Evolutionary conservation across 2,888 invertebrate species (phyloP).

Genomic region (Philhelius pedissequus): DNA sequence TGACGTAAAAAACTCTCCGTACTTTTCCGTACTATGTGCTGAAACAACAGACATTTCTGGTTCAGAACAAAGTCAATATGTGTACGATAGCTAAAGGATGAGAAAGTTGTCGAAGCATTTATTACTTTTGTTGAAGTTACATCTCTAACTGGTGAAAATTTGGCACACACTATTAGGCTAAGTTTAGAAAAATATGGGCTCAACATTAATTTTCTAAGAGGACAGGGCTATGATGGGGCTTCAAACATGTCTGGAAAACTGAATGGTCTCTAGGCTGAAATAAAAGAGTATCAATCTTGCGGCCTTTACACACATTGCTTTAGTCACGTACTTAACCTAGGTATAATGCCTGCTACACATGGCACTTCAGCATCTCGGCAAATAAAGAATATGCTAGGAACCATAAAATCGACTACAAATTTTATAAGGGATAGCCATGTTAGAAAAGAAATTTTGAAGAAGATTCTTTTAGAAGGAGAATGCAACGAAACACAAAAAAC

Average conservation of each 20-base stretch:
- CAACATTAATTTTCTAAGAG: background rate
- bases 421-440: background rate
- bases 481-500: background rate
- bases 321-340: background rate
- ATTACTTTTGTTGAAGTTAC: background rate
- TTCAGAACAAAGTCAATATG: too few relatives aligned
- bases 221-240: background rate
- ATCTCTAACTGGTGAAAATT: background rate
- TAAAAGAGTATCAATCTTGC: background rate
- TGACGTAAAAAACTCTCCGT: background rate
- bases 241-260: background rate
- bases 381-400: background rate
- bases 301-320: too few relatives aligned
- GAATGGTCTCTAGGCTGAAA: background rate
- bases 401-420: background rate
- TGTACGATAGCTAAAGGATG: too few relatives aligned
- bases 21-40: background rate
- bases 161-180: background rate
- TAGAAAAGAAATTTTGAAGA: background rate
- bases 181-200: background rate
- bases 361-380: background rate
- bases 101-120: too few relatives aligned
- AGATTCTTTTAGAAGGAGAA: background rate
- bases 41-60: background rate
- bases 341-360: background rate